These are phyloP conservation scores for Tethya wilhelma DNA, from an alignment of 37 sponge, comb jelly and placozoan species.

Conservation along the genomic window DNA sequence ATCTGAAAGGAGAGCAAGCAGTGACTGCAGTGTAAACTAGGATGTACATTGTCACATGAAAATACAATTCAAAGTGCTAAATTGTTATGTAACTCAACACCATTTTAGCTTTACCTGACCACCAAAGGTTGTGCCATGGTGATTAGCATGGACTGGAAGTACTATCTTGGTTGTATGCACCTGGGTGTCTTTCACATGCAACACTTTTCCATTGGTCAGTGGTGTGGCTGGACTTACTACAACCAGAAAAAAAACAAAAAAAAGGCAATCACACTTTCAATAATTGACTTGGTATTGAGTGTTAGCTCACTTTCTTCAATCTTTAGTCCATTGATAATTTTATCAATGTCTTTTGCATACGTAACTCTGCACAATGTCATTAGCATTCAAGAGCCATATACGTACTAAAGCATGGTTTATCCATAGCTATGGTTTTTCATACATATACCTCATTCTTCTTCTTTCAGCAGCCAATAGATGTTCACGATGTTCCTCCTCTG, in stretches of 20 bases:
- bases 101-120: conserved; percentile 25
- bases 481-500: conserved; percentile 37
- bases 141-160: conserved; percentile 55
- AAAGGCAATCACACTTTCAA: not conserved
- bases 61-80: too few species aligned
- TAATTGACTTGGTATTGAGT: not conserved
- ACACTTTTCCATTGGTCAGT: not conserved
- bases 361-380: conserved; percentile 15
- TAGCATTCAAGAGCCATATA: not conserved
- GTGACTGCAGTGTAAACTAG: not conserved
- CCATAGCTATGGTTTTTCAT: not conserved
- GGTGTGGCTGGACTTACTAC: not conserved
- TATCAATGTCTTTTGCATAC: conserved; percentile 28
- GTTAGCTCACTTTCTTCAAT: not conserved
- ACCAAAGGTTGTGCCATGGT: conserved; percentile 68
- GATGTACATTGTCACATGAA: too few species aligned
- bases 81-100: too few species aligned
- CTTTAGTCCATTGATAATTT: not conserved
- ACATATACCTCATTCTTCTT: conserved; percentile 41
- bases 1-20: conserved; percentile 19
- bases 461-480: conserved; percentile 55
- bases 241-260: not conserved
- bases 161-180: conserved; percentile 57
- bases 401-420: not conserved
- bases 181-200: conserved; percentile 1